A percentile compares a stretch with the other conserved stretches of the same genome.
These are phyloP conservation scores for Spatula versicolor DNA, from an alignment of 2,797 vertebrate genomes.

Conservation along the genomic window DNA sequence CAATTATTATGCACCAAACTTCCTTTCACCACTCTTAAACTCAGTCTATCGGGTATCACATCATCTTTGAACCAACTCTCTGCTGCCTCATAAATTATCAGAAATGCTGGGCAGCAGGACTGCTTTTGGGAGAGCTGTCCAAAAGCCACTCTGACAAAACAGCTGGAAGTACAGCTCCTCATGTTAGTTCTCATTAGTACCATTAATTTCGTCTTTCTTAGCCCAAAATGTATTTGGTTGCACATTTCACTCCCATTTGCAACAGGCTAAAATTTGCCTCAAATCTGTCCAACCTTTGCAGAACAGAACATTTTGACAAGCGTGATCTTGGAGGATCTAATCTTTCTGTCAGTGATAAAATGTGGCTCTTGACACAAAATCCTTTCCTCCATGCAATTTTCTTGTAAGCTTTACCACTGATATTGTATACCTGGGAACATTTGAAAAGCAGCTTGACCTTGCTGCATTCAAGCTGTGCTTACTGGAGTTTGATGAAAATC, in stretches of 20 bases:
- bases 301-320: neutral
- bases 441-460: conserved; percentile 48
- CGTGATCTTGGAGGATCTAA: neutral
- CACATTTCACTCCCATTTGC: neutral
- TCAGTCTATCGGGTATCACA: neutral
- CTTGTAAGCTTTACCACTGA: neutral
- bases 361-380: neutral
- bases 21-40: neutral
- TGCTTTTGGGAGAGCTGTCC: neutral
- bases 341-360: conserved; percentile 7
- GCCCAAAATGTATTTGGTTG: neutral
- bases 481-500: conserved; percentile 7
- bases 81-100: neutral
- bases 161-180: conserved; percentile 12
- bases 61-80: neutral
- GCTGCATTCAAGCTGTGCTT: conserved; percentile 21
- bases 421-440: neutral
- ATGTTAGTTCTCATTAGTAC: neutral
- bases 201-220: neutral
- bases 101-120: neutral
- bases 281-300: neutral
- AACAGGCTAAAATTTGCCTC: neutral
- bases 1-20: neutral
- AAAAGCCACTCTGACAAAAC: neutral
- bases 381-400: neutral